Base-by-base conservation (phyloP, 1,140 invertebrate genomes). In the Pectinophora gossypiella region DNA sequence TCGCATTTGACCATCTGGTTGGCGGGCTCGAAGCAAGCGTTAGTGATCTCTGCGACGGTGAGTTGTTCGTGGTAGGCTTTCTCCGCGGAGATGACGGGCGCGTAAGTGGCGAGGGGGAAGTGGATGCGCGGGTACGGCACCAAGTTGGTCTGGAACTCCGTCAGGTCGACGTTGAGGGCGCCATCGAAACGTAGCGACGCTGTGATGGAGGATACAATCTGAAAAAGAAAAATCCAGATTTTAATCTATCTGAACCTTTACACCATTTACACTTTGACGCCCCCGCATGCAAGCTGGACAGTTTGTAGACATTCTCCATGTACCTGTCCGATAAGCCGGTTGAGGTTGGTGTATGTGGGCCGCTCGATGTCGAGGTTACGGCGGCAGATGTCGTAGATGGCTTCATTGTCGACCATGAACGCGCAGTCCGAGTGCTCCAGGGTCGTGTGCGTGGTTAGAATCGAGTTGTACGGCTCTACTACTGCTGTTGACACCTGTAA, bases 301-400 rank as follows among this genome's bases (percentile, higher is more conserved):
- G n/a, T n/a, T n/a, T n/a, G n/a, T n/a, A n/a, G n/a, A n/a, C n/a
- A n/a, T n/a, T n/a, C n/a, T n/a, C n/a, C n/a, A n/a, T n/a, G n/a
- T 57, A 95, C 93, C 87, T 96, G 95, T 19, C 94, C 94, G 74
- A 96, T 95, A 22, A 96, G 88, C 59, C 95, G 89, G 79, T 96
- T 96, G 53, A 96, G 81, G 78, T 95, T 95, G 42, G 88, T 93
- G 83, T 95, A 96, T 0, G 93, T 94, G 7, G 95, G 95, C 19
- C 94, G 84, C 66, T 95, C 94, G 77, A 97, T 96, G 76, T 96
- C 95, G 56, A 97, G 86, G 75, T 96, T 96, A 19, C 94, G 89
- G 18, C n/a, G n/a, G 77, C 95, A 97, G 74, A 97, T 96, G 76
- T 97, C 95, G 73, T 96, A 97, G 66, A 97, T 96, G 59, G 95